Conservation (phyloP, 2,888 invertebrate species). For the Sepiola atlantica region DNA sequence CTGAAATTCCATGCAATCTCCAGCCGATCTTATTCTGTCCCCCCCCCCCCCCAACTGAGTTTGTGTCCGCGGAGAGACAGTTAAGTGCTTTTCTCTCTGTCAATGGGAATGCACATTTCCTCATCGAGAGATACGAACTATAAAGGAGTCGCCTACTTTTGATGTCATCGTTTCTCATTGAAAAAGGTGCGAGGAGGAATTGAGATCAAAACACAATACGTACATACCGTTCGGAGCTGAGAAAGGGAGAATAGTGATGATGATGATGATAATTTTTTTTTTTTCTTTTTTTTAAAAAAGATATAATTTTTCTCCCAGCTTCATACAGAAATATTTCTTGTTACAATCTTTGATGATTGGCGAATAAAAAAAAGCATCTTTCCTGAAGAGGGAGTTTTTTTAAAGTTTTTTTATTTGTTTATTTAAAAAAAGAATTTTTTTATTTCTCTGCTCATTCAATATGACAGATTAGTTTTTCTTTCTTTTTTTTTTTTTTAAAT, state of each 20-base stretch:
- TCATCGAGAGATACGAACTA: background rate
- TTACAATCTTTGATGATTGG: background rate
- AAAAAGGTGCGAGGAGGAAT: background rate
- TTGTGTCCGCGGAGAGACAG: background rate
- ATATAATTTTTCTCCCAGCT: background rate
- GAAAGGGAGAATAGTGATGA: background rate
- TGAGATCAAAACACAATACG: background rate
- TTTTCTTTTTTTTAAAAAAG: background rate
- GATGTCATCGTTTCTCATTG: background rate
- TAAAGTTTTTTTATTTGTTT: background rate
- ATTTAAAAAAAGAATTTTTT: too few relatives aligned
- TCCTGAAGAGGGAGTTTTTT: background rate
- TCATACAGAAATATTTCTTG: background rate
- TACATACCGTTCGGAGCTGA: background rate
- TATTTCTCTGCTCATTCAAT: background rate
- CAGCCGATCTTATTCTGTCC: background rate
- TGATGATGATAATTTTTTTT: background rate
- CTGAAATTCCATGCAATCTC: background rate
- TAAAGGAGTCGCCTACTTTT: background rate
- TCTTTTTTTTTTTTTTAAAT: background rate
- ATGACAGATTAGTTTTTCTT: background rate
- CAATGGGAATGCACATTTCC: background rate
- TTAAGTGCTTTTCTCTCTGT: background rate
- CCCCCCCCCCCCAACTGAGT: background rate
- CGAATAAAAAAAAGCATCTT: background rate